Evolutionary conservation across 2,113 vertebrate species (phyloP), one percentile per base, ranked within the genome.

Genomic region (Syrmaticus mikado): DNA sequence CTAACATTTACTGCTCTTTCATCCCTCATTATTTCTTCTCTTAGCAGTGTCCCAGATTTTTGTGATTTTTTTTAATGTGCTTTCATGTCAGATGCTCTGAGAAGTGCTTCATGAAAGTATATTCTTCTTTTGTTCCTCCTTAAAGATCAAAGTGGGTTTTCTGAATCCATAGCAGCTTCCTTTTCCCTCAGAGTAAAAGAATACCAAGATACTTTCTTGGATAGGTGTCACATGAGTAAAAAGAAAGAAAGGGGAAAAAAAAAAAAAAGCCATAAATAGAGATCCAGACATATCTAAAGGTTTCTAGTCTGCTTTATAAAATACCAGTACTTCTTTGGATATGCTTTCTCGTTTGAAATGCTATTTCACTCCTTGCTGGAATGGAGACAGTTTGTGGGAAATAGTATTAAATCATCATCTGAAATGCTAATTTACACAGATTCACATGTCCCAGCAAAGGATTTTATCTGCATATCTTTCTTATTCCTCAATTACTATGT

Each of bases 221-320:
- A 45, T n/a, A 4, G 7, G 10, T 53, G 48, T 1, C 1, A 13
- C 34, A 9, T 57, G 10, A 40, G 12, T 15, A 6, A 5, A 41
- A 30, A 22, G 21, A 62, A 55, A 30, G 28, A 55, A 32, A 65
- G 10, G 28, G 12, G 2, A 17, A 19, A 15, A 64, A 43, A 28
- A 52, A 30, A 32, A 21, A 7, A 34, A n/a, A 25, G 1, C 6
- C 2, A 3, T 20, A 25, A 15, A 17, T 15, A 71, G 4, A 61
- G 3, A 2, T 76, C 27, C 32, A 72, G 1, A 10, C 2, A 41
- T 53, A 82, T 57, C 21, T 32, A 11, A 36, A 32, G 3, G 62
- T 78, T 50, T 78, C 13, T 0, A 22, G 2, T 48, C 25, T 45
- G 38, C 11, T 50, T n/a, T 57, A 5, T 43, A 38, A 74, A 46